Evolutionary conservation across 2,113 vertebrate species (phyloP).

Genomic region (Chaenocephalus aceratus): DNA sequence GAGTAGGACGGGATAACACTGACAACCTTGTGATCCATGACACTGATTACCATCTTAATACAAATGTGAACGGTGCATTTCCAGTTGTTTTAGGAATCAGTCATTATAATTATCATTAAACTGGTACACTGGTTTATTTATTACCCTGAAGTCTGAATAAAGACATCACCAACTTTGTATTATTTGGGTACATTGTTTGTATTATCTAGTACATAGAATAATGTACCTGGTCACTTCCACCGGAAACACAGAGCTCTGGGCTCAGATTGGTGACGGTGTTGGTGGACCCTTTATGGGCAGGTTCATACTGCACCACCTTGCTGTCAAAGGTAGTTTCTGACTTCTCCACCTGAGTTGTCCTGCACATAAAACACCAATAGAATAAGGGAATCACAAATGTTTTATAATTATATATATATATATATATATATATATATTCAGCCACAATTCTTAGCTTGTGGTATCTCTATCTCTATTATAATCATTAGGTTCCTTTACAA

Average conservation of each 20-base stretch:
- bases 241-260: conserved; percentile 91
- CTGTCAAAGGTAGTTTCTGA: conserved; percentile 60
- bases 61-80: neutral
- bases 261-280: conserved; percentile 88
- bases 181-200: neutral
- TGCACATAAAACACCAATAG: conserved; percentile 62
- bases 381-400: neutral
- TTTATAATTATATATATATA: no score
- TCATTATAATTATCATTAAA: neutral
- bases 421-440: neutral
- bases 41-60: neutral
- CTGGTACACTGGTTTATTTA: neutral
- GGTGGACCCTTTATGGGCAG: conserved; percentile 85
- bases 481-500: neutral
- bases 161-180: no score
- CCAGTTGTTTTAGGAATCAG: neutral
- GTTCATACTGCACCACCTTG: conserved; percentile 80
- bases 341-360: conserved; percentile 79
- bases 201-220: neutral
- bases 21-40: neutral
- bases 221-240: conserved; percentile 91
- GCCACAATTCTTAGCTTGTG: neutral
- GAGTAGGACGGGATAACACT: neutral
- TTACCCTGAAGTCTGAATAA: neutral
- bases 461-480: neutral